These are phyloP conservation scores for Antennarius maculatus DNA, from an alignment of 2,797 vertebrate species.

Conservation along the genomic window DNA sequence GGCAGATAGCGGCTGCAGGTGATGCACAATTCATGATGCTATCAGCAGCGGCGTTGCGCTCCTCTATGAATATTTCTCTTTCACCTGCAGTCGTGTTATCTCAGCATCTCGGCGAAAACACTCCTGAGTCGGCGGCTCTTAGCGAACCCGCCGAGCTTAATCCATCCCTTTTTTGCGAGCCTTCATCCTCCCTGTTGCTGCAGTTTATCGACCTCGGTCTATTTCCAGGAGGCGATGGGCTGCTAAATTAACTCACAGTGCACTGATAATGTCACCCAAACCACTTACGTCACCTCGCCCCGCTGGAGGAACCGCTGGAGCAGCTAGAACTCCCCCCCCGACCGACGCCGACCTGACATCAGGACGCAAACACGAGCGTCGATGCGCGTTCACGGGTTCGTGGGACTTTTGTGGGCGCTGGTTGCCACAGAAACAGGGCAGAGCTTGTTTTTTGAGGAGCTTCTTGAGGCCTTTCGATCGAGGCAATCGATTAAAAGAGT, in stretches of 20 bases:
- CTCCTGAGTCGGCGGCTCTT: slow-evolving; percentile 17
- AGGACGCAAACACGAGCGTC: background rate
- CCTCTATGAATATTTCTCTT: slow-evolving; percentile 5
- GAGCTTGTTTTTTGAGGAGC: slow-evolving; percentile 32
- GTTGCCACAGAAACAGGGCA: slow-evolving; percentile 65
- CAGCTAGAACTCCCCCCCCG: background rate
- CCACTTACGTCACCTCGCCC: background rate
- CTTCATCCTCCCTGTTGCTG: slow-evolving; percentile 10
- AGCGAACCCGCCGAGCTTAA: slow-evolving; percentile 26
- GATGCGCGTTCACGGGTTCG: background rate
- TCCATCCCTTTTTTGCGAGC: background rate
- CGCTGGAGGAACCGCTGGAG: background rate
- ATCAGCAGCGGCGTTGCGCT: background rate
- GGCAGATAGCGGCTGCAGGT: background rate
- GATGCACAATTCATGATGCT: background rate
- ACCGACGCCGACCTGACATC: too few species aligned
- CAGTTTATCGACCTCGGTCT: slow-evolving; percentile 29
- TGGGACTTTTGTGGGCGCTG: slow-evolving; percentile 34
- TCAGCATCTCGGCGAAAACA: background rate
- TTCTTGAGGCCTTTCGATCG: background rate
- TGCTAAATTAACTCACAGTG: slow-evolving; percentile 20
- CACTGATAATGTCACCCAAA: slow-evolving; percentile 2
- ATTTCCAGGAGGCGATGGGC: slow-evolving; percentile 31
- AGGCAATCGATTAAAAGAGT: too few species aligned
- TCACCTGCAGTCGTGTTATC: slow-evolving; percentile 20